These are phyloP conservation scores for Dasyurus viverrinus DNA, from an alignment of 2,113 vertebrate genomes.

Conservation along the genomic window DNA sequence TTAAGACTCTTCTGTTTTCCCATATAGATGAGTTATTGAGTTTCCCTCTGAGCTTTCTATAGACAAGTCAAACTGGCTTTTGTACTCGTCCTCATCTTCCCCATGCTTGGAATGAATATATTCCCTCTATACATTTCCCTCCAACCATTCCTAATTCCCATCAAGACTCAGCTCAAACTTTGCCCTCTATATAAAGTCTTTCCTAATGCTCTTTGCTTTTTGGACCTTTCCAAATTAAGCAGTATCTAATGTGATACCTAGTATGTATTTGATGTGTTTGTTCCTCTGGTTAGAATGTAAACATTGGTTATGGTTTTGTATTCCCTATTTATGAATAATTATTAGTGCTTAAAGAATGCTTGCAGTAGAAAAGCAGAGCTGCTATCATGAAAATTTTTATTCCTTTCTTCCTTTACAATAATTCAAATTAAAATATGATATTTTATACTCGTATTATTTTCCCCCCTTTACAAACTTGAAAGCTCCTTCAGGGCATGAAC, in stretches of 20 bases:
- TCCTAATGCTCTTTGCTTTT: neutral
- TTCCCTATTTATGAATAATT: no score
- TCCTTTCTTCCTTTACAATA: no score
- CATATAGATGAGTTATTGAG: neutral
- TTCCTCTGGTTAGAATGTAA: no score
- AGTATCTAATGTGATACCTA: neutral
- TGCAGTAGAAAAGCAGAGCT: no score
- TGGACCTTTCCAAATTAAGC: neutral
- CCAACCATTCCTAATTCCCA: neutral
- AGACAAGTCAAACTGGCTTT: neutral
- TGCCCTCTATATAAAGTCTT: neutral
- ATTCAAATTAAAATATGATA: no score
- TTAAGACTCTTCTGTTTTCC: neutral
- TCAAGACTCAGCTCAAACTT: neutral
- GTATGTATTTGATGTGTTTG: neutral
- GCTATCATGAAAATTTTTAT: no score
- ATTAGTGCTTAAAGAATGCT: no score
- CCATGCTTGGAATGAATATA: neutral
- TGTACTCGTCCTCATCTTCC: neutral
- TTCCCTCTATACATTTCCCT: neutral
- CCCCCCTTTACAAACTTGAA: no score
- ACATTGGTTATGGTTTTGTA: no score
- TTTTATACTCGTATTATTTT: no score
- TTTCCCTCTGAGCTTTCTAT: neutral
- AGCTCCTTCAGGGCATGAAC: no score